Conservation (phyloP, 2,888 invertebrate genomes). For the Chymomyza amoena region DNA sequence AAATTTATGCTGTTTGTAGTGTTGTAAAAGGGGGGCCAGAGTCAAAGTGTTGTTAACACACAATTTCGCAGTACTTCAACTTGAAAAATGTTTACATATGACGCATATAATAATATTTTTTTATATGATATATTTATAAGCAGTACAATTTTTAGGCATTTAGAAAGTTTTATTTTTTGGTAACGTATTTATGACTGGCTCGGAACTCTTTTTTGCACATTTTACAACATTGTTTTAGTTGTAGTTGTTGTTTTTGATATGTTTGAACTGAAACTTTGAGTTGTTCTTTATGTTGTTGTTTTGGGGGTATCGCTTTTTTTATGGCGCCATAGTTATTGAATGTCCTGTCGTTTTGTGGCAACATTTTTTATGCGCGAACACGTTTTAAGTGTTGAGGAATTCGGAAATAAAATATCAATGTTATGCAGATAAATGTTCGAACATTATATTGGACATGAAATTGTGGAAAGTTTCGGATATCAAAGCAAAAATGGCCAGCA, state of each 20-base stretch:
- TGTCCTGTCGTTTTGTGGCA: slow-evolving; percentile 65
- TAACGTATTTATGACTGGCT: slow-evolving; percentile 51
- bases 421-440: background rate
- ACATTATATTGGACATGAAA: background rate
- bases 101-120: slow-evolving; percentile 56
- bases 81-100: background rate
- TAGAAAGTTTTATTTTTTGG: slow-evolving; percentile 27
- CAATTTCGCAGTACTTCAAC: slow-evolving; percentile 41
- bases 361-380: slow-evolving; percentile 56
- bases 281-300: slow-evolving; percentile 35
- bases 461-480: background rate
- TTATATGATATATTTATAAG: slow-evolving; percentile 66
- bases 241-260: slow-evolving; percentile 7
- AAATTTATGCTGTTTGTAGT: slow-evolving; percentile 38
- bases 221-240: slow-evolving; percentile 54
- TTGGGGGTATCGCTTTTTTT: slow-evolving; percentile 49
- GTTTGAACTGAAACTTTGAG: no score
- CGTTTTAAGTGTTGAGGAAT: slow-evolving; percentile 28
- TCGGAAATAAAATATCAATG: background rate
- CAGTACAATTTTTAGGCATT: slow-evolving; percentile 26
- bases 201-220: slow-evolving; percentile 51
- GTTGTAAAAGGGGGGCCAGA: background rate
- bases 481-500: background rate
- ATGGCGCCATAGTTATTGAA: slow-evolving; percentile 59
- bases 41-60: slow-evolving; percentile 58